phyloP scores from a whole-genome alignment of 1,140 invertebrate species.

The Acromyrmex echinatior region DNA sequence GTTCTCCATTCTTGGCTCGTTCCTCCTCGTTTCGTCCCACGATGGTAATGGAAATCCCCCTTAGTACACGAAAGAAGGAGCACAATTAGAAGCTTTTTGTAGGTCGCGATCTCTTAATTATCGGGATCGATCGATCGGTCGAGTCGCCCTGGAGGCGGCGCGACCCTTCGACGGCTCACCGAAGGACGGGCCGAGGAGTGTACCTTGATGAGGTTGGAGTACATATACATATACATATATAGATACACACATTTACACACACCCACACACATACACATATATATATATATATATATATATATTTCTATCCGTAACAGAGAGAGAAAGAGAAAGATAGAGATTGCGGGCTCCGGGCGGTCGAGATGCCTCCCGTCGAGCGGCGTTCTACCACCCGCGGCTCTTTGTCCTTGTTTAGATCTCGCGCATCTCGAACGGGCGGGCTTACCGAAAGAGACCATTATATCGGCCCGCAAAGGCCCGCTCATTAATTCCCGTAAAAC shows the following conservation, averaged over 20 bases:
- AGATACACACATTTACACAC: neutral
- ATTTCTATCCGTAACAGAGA: slow-evolving; percentile 5
- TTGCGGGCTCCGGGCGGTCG: slow-evolving; percentile 64
- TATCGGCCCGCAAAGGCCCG: slow-evolving; percentile 57
- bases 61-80: slow-evolving; percentile 28
- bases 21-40: slow-evolving; percentile 21
- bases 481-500: slow-evolving; percentile 73
- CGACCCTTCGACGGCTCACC: slow-evolving; percentile 67
- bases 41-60: slow-evolving; percentile 38
- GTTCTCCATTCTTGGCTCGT: neutral
- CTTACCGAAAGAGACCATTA: slow-evolving; percentile 74
- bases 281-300: neutral
- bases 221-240: slow-evolving; percentile 60
- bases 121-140: slow-evolving; percentile 56
- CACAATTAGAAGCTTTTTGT: slow-evolving; percentile 76
- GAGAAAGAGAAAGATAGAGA: slow-evolving; percentile 45
- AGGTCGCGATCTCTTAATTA: slow-evolving; percentile 76
- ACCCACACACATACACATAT: slow-evolving; percentile 30
- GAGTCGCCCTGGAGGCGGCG: slow-evolving; percentile 51
- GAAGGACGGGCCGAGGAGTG: slow-evolving; percentile 74
- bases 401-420: slow-evolving; percentile 80
- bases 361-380: slow-evolving; percentile 74
- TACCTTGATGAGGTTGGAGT: slow-evolving; percentile 76
- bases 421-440: slow-evolving; percentile 58
- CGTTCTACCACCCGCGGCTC: slow-evolving; percentile 78